Conservation (phyloP, 2,113 vertebrate species). For the Myxocyprinus asiaticus region DNA sequence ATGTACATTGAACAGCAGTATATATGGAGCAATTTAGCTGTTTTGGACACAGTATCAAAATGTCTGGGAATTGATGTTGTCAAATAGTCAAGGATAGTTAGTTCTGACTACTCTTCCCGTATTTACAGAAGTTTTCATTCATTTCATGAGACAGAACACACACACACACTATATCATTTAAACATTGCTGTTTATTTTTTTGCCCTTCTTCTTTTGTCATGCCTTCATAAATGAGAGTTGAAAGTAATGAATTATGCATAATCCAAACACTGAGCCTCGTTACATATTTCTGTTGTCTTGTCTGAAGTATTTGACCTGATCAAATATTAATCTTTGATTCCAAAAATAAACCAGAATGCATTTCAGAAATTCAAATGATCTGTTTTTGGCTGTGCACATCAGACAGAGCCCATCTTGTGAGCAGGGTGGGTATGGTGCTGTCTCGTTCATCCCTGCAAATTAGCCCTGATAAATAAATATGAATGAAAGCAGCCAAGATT, state of each 20-base stretch:
- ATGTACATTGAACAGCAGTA: too few species aligned
- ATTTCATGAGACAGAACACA: slow-evolving; percentile 23
- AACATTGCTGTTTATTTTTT: slow-evolving; percentile 48
- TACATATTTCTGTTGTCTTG: slow-evolving; percentile 54
- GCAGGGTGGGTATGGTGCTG: not conserved
- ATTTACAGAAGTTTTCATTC: slow-evolving; percentile 14
- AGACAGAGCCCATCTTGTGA: slow-evolving; percentile 39
- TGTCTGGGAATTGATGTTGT: not conserved
- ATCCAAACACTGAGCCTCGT: slow-evolving; percentile 52
- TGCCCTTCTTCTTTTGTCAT: slow-evolving; percentile 9
- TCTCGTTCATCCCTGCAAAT: slow-evolving; percentile 31
- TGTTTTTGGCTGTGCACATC: slow-evolving; percentile 15
- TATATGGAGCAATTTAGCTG: too few species aligned
- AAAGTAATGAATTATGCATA: slow-evolving; percentile 57
- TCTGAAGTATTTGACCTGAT: slow-evolving; percentile 61
- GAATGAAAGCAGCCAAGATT: slow-evolving; percentile 29
- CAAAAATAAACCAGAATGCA: slow-evolving; percentile 66
- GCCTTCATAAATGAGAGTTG: slow-evolving; percentile 39
- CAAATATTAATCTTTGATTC: slow-evolving; percentile 72
- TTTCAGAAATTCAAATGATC: slow-evolving; percentile 59
- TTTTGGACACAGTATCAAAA: too few species aligned
- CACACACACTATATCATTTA: slow-evolving; percentile 1
- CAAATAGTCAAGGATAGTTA: not conserved
- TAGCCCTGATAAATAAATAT: slow-evolving; percentile 46
- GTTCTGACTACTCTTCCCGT: not conserved